These are phyloP conservation scores for Linnaemya vulpina DNA, from an alignment of 2,888 invertebrate species.

Conservation along the genomic window DNA sequence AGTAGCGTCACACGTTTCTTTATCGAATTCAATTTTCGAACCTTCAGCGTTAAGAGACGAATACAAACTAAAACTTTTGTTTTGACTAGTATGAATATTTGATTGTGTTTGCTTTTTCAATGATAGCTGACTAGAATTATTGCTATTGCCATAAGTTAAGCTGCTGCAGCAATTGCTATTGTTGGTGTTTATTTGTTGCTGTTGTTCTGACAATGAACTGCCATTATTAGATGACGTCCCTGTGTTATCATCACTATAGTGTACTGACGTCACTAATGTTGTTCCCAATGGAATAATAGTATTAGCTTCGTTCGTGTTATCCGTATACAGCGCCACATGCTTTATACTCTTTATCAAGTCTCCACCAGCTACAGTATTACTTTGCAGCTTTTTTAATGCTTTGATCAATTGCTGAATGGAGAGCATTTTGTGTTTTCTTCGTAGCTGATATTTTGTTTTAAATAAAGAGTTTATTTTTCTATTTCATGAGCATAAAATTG, in stretches of 20 bases:
- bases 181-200: slow-evolving; percentile 57
- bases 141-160: slow-evolving; percentile 36
- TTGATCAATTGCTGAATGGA: slow-evolving; percentile 80
- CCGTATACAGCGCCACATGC: slow-evolving; percentile 67
- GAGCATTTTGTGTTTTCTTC: slow-evolving; percentile 75
- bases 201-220: slow-evolving; percentile 65
- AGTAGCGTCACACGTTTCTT: slow-evolving; percentile 59
- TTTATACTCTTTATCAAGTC: slow-evolving; percentile 76
- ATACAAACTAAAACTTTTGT: slow-evolving; percentile 76
- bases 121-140: slow-evolving; percentile 75
- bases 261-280: slow-evolving; percentile 73
- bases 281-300: slow-evolving; percentile 68
- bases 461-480: slow-evolving; percentile 20
- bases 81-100: slow-evolving; percentile 74
- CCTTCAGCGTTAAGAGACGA: slow-evolving; percentile 77
- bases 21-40: slow-evolving; percentile 68
- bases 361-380: slow-evolving; percentile 64
- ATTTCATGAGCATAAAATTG: slow-evolving; percentile 21
- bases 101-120: slow-evolving; percentile 64
- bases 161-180: slow-evolving; percentile 16
- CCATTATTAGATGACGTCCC: slow-evolving; percentile 49
- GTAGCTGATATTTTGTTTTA: slow-evolving; percentile 11
- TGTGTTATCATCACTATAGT: slow-evolving; percentile 53
- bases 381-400: slow-evolving; percentile 75
- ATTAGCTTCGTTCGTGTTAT: slow-evolving; percentile 46